phyloP scores from a whole-genome alignment of 2,113 vertebrate genomes.

The Cochlearius cochlearius region DNA sequence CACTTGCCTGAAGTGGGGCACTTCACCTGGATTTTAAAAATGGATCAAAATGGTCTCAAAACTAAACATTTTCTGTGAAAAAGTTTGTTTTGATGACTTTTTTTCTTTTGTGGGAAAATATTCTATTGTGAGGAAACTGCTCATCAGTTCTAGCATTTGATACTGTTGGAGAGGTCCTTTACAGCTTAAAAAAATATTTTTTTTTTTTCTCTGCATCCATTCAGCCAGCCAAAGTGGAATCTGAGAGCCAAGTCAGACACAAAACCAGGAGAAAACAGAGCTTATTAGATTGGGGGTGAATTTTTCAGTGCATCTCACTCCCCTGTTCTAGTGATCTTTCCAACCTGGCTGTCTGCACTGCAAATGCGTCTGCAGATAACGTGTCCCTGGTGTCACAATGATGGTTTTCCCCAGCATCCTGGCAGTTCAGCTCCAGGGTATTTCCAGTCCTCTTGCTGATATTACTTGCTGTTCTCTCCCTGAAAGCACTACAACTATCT shows the following conservation, averaged over 20 bases:
- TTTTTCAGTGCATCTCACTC: neutral
- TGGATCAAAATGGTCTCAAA: neutral
- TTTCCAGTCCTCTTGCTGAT: neutral
- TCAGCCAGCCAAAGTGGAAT: neutral
- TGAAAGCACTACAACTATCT: neutral
- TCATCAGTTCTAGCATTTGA: neutral
- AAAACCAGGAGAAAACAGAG: neutral
- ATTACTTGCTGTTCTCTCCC: neutral
- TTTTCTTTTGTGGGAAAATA: neutral
- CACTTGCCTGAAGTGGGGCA: neutral
- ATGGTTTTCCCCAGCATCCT: neutral
- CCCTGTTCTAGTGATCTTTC: neutral
- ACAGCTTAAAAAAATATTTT: neutral
- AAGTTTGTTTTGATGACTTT: neutral
- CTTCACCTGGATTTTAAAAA: neutral
- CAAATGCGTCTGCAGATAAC: accelerated
- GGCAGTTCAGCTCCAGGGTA: neutral
- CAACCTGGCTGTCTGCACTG: neutral
- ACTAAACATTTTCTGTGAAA: neutral
- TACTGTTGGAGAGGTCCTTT: neutral
- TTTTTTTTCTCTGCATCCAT: neutral
- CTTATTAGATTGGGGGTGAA: neutral
- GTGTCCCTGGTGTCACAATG: neutral
- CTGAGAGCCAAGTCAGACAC: neutral
- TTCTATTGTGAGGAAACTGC: neutral